These are phyloP conservation scores for Cervus canadensis DNA, from an alignment of 2,113 vertebrate species.

Conservation along the genomic window DNA sequence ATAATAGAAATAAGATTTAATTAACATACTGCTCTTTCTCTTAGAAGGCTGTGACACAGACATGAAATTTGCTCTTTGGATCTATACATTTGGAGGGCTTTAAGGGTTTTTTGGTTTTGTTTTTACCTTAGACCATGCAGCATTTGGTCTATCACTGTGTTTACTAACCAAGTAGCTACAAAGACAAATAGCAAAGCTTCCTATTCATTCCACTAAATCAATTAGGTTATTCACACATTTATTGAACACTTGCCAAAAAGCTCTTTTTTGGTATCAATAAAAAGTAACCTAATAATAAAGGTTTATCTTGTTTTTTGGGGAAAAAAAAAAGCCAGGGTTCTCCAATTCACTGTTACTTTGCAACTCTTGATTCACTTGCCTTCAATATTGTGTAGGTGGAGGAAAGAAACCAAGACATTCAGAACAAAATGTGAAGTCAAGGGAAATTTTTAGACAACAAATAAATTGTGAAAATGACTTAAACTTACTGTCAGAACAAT, in stretches of 20 bases:
- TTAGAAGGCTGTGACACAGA: conserved; percentile 11
- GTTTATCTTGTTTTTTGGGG: conserved; percentile 30
- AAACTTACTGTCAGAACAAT: conserved; percentile 56
- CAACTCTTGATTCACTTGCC: conserved; percentile 53
- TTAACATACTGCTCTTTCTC: conserved; percentile 11
- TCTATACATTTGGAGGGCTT: neutral
- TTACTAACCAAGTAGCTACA: conserved; percentile 38
- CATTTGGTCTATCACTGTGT: neutral
- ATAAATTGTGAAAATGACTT: conserved; percentile 32
- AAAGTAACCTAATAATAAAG: conserved; percentile 53
- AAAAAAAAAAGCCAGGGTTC: neutral
- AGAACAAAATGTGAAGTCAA: conserved; percentile 69
- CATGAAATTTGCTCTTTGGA: neutral
- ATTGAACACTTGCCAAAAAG: conserved; percentile 38
- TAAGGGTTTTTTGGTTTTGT: neutral
- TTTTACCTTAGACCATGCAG: neutral
- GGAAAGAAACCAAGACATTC: conserved; percentile 65
- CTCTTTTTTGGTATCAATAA: conserved; percentile 34
- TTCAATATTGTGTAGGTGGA: conserved; percentile 41
- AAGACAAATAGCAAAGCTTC: conserved; percentile 45
- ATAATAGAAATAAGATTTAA: conserved; percentile 31
- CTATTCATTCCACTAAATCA: conserved; percentile 59
- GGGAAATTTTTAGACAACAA: conserved; percentile 57
- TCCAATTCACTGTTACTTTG: conserved; percentile 51
- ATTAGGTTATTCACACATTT: conserved; percentile 58